phyloP scores from a whole-genome alignment of 2,113 vertebrate species.

The Leiothrix lutea region DNA sequence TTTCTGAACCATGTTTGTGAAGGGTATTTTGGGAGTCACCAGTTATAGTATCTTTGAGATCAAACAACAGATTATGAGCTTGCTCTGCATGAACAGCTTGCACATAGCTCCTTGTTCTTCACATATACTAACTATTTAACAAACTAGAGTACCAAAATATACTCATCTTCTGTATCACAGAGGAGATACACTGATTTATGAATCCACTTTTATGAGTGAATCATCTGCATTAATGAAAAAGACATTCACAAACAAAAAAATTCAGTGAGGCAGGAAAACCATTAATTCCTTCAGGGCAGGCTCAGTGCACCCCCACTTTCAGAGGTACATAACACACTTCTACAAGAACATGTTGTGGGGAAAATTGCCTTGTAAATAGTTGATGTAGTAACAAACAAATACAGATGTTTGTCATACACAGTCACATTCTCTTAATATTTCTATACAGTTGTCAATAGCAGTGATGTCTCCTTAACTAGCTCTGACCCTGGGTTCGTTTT shows the following conservation, averaged over 20 bases:
- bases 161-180: neutral
- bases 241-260: neutral
- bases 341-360: fast-evolving
- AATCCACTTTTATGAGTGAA: fast-evolving
- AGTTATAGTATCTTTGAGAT: neutral
- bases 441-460: neutral
- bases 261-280: neutral
- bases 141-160: neutral
- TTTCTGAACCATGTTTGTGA: neutral
- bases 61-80: neutral
- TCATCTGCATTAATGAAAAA: neutral
- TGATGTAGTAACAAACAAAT: neutral
- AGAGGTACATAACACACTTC: neutral
- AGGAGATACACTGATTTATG: neutral
- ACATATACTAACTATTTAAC: neutral
- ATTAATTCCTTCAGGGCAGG: neutral
- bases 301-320: neutral
- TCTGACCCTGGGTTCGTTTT: neutral
- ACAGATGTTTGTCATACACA: neutral
- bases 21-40: neutral
- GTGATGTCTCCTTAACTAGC: neutral
- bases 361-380: neutral
- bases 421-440: neutral
- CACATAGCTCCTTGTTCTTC: neutral
- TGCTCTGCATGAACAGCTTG: neutral